phyloP scores from a whole-genome alignment of 2,113 vertebrate genomes.

The Mohoua ochrocephala region DNA sequence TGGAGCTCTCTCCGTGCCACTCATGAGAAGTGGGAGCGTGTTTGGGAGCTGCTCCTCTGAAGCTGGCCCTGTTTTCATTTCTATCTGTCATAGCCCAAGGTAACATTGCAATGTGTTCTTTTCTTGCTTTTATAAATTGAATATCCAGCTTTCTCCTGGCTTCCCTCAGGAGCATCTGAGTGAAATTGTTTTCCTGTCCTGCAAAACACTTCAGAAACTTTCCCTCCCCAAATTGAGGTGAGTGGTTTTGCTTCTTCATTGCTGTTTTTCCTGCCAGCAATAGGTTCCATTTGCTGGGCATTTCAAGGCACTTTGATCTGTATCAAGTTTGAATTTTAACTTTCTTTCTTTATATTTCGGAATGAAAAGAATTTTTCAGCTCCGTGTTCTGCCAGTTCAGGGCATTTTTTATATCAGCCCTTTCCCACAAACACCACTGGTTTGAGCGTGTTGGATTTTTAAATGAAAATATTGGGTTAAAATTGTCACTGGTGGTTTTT shows the following conservation, averaged over 20 bases:
- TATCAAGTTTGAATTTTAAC: not conserved
- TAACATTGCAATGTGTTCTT: not conserved
- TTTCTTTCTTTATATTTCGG: not conserved
- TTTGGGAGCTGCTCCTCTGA: not conserved
- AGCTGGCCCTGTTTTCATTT: not conserved
- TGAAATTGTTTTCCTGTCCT: slow-evolving; percentile 20
- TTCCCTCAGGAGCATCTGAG: not conserved
- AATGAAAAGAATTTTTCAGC: not conserved
- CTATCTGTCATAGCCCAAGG: not conserved
- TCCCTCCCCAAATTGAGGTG: not conserved
- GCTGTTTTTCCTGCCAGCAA: not conserved
- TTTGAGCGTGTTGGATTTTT: not conserved
- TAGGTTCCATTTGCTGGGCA: not conserved
- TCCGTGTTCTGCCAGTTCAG: not conserved
- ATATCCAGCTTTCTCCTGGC: not conserved
- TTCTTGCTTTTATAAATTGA: not conserved
- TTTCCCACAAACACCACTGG: not conserved
- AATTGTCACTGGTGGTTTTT: not conserved
- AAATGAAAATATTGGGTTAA: not conserved
- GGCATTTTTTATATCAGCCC: not conserved
- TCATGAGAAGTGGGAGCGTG: accelerated
- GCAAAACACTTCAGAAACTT: not conserved
- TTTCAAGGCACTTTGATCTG: not conserved
- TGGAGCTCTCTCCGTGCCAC: not conserved
- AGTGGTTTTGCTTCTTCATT: not conserved